Percentiles rank a stretch among this genome's conserved stretches.
These are phyloP conservation scores for Odontothrips loti DNA, from an alignment of 2,888 invertebrate species.

Conservation along the genomic window DNA sequence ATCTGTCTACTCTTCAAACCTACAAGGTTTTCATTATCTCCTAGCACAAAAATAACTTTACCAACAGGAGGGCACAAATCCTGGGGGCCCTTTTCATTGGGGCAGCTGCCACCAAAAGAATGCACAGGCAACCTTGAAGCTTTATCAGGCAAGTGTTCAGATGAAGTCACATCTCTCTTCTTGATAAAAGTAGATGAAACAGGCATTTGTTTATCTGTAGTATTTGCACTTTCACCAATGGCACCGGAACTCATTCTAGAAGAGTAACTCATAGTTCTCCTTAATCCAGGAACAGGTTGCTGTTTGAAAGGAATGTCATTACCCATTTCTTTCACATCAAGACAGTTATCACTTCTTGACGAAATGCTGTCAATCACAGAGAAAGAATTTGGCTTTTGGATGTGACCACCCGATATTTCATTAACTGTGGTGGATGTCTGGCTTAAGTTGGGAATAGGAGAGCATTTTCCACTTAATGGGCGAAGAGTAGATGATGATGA, in stretches of 20 bases:
- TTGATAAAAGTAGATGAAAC: not conserved
- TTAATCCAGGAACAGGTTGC: not conserved
- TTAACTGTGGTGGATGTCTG: not conserved
- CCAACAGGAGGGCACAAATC: not conserved
- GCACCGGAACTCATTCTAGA: not conserved
- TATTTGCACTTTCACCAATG: not conserved
- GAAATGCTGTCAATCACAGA: not conserved
- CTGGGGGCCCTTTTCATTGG: not conserved
- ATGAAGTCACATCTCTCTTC: not conserved
- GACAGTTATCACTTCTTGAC: not conserved
- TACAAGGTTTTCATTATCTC: conserved; percentile 64
- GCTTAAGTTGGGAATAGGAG: not conserved
- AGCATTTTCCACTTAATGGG: not conserved
- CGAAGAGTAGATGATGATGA: not conserved
- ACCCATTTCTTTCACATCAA: not conserved
- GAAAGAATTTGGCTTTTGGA: not conserved
- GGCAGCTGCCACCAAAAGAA: conserved; percentile 4
- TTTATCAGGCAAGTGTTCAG: not conserved
- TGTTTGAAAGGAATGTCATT: not conserved
- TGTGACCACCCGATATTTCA: not conserved
- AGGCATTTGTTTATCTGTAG: not conserved
- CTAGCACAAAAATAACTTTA: conserved; percentile 63
- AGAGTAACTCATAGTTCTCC: conserved; percentile 12
- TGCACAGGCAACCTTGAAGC: not conserved
- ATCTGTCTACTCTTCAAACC: conserved; percentile 54